Evolutionary conservation across 2,113 vertebrate genomes (phyloP).

Genomic region (Ictalurus furcatus): DNA sequence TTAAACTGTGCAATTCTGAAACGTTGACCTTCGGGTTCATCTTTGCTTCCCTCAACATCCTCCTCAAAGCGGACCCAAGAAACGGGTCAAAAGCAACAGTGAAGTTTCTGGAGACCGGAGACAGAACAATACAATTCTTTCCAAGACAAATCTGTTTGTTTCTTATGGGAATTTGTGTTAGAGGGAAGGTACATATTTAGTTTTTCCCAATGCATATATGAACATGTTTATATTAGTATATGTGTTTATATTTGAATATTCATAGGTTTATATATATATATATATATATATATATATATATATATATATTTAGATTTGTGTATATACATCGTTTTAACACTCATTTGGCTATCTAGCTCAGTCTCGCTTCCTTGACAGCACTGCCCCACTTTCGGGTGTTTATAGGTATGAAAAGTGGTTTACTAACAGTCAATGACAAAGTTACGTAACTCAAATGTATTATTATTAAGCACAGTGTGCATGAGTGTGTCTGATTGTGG

Average conservation of each 20-base stretch:
- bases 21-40: background rate
- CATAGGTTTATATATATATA: background rate
- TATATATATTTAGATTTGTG: background rate
- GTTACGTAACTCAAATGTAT: slow-evolving; percentile 16
- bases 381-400: background rate
- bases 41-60: background rate
- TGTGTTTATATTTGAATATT: background rate
- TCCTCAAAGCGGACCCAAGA: background rate
- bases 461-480: slow-evolving; percentile 19
- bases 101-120: background rate
- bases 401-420: background rate
- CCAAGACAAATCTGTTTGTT: background rate
- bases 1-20: background rate
- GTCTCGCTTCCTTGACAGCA: background rate
- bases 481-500: slow-evolving; percentile 8
- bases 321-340: background rate
- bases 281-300: background rate
- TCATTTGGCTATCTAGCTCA: background rate
- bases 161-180: background rate
- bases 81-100: too few species aligned
- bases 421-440: background rate
- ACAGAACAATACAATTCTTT: too few species aligned
- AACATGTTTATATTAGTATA: background rate
- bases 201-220: background rate
- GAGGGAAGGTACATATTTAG: background rate